These are phyloP conservation scores for Argyresthia albistria DNA, from an alignment of 2,888 invertebrate genomes.

Conservation along the genomic window DNA sequence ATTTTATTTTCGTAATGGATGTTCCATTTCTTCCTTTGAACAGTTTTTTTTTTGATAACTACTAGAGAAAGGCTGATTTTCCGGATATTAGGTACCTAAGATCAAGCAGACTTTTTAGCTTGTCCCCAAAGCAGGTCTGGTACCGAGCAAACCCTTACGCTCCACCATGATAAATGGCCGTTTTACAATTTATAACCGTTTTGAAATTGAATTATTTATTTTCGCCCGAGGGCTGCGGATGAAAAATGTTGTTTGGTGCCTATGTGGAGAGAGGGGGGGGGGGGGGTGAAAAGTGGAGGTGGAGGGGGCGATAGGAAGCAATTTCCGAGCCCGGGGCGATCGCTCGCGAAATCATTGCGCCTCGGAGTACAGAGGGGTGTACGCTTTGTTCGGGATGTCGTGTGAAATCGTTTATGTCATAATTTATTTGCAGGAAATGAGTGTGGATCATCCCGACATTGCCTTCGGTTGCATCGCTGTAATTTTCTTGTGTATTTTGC, in stretches of 20 bases:
- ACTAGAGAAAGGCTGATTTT: too few species aligned
- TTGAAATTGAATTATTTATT: constrained; percentile 42
- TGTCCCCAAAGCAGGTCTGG: background rate
- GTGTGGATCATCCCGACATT: background rate
- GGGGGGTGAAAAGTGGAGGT: constrained; percentile 7
- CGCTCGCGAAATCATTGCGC: constrained; percentile 8
- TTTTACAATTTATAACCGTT: constrained; percentile 39
- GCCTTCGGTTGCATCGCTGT: too few species aligned
- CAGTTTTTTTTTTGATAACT: too few species aligned
- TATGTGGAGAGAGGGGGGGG: background rate
- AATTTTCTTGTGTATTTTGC: too few species aligned
- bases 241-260: constrained; percentile 13
- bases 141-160: background rate
- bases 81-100: too few species aligned
- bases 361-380: constrained; percentile 9
- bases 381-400: constrained; percentile 12
- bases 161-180: constrained; percentile 20
- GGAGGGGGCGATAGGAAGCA: constrained; percentile 30
- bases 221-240: constrained; percentile 23
- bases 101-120: background rate
- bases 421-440: background rate
- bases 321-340: constrained; percentile 58
- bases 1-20: too few species aligned
- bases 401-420: background rate
- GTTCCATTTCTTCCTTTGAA: too few species aligned